Base-by-base conservation (phyloP, 2,113 vertebrate species). In the Aldabrachelys gigantea region DNA sequence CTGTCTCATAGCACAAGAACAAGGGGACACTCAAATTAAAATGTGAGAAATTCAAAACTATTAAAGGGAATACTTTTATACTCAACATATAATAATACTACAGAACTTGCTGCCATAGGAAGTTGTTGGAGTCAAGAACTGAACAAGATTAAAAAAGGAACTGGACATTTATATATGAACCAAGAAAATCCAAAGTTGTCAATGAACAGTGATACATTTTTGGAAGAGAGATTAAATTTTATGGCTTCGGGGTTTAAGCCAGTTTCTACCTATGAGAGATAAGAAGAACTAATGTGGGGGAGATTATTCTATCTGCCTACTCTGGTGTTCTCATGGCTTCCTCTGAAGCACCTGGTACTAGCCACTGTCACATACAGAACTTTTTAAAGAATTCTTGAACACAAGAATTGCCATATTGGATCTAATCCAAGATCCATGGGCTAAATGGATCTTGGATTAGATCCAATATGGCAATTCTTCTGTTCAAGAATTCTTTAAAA, bases 51-150 rank as follows among this genome's bases (percentile, higher is more conserved):
- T 12, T 44, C 41, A 95, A 92, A 88, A 1, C 6, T 11, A 27
- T 82, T 31, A 89, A 27, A 95, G 86, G 22, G 89, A 95, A 95
- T 27, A 91, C 8, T 92, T 83, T 88, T 91, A 80, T 82, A 92
- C 89, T 6, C 78, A 94, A 29, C 44, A 44, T 78, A 38, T 14
- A 62, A 62, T 19, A 78, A 83, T 89, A 54, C 9, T 76, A 57
- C 81, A 47, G 41, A 92, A 90, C 87, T 96, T 90, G 85, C 27
- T 65, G n/a, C 76, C 35, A 86, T 56, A 29, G 92, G 62, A 89
- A n/a, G 49, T 78, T 44, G 59, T 65, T 9, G 54, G 0, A 47
- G 50, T 35, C 24, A 89, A 90, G 80, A 91, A 82, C 90, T 92
- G 53, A 78, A 85, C 52, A n/a, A 72, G 94, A 76, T 25, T 54